These are phyloP conservation scores for Charanyca ferruginea DNA, from an alignment of 2,888 invertebrate species.

Conservation along the genomic window DNA sequence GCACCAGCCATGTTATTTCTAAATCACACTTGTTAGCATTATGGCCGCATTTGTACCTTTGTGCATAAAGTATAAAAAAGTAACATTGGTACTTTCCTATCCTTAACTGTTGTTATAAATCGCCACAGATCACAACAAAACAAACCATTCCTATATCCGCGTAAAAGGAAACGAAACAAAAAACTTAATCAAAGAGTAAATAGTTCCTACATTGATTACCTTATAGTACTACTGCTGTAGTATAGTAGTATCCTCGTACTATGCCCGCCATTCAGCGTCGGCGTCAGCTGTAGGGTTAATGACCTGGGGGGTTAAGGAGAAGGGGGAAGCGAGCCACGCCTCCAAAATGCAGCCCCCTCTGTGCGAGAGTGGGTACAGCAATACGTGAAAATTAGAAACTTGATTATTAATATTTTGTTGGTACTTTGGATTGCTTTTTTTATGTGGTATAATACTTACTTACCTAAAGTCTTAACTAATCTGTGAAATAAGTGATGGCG, in stretches of 20 bases:
- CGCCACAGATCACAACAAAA: too few species aligned
- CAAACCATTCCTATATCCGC: too few species aligned
- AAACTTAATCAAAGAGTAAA: slow-evolving; percentile 26
- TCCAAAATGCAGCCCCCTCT: slow-evolving; percentile 64
- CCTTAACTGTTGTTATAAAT: too few species aligned
- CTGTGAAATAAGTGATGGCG: too few species aligned
- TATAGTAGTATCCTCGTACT: slow-evolving; percentile 69
- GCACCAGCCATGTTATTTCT: too few species aligned
- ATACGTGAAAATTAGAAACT: slow-evolving; percentile 60
- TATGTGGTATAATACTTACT: neutral
- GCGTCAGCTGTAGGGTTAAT: slow-evolving; percentile 85
- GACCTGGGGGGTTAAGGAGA: slow-evolving; percentile 72
- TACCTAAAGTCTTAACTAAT: too few species aligned
- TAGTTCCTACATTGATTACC: slow-evolving; percentile 14
- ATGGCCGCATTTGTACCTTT: too few species aligned
- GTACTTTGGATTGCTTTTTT: slow-evolving; percentile 4
- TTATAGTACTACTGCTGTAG: slow-evolving; percentile 32
- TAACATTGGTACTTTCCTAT: too few species aligned
- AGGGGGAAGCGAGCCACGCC: slow-evolving; percentile 70
- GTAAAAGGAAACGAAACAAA: neutral
- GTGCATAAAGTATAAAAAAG: too few species aligned
- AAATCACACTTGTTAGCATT: too few species aligned
- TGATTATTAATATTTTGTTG: slow-evolving; percentile 55
- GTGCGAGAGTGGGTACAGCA: slow-evolving; percentile 52
- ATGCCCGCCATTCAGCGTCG: slow-evolving; percentile 78